Evolutionary conservation across 2,888 invertebrate species (phyloP).

Genomic region (Sericinus montela): DNA sequence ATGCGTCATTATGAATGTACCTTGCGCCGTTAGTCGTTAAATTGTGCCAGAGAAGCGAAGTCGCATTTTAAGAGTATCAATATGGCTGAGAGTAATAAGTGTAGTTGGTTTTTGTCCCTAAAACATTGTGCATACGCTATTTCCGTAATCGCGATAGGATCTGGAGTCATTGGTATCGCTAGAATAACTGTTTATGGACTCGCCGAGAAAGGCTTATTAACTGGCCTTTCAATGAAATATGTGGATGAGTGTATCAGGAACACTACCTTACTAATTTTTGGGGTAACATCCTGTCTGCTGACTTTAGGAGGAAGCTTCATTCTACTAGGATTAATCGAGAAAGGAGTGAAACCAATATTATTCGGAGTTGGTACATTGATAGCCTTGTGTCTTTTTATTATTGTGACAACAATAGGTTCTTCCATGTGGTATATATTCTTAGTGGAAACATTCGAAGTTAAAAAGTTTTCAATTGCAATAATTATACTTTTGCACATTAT

Average conservation of each 20-base stretch:
- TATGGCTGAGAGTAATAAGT: constrained; percentile 18
- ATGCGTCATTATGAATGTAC: no score
- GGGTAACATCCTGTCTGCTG: constrained; percentile 33
- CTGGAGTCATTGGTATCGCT: constrained; percentile 34
- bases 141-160: constrained; percentile 34
- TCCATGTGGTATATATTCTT: constrained; percentile 36
- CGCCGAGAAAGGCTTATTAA: constrained; percentile 32
- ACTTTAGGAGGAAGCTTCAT: constrained; percentile 29
- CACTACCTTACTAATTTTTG: constrained; percentile 29
- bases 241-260: constrained; percentile 35
- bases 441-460: constrained; percentile 33
- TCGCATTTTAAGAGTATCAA: no score
- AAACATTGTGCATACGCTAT: constrained; percentile 36
- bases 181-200: constrained; percentile 38
- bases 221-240: constrained; percentile 18
- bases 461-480: constrained; percentile 25
- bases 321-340: constrained; percentile 29
- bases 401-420: constrained; percentile 29
- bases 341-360: constrained; percentile 4
- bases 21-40: no score
- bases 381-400: constrained; percentile 29
- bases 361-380: constrained; percentile 27
- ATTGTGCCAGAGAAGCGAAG: no score
- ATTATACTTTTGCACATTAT: constrained; percentile 25
- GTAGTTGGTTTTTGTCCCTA: constrained; percentile 27